Conservation (phyloP, 1,140 invertebrate species). For the Cyphomyrmex costatus region DNA sequence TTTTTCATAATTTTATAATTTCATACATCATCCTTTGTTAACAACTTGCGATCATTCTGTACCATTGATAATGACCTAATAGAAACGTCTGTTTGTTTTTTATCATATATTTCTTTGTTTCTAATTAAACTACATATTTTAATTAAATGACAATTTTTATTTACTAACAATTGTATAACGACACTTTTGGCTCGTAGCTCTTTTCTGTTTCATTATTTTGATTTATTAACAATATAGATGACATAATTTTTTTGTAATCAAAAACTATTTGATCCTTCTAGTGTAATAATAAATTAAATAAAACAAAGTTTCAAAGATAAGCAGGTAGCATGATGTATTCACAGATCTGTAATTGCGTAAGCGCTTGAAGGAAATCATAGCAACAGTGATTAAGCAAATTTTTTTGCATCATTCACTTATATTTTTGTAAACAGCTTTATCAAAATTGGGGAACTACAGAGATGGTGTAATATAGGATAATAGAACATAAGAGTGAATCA, state of each 20-base stretch:
- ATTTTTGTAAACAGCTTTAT: slow-evolving; percentile 24
- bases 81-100: no score
- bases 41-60: no score
- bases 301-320: neutral
- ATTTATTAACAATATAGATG: no score
- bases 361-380: neutral
- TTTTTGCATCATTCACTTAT: neutral
- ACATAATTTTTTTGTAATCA: neutral
- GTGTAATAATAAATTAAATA: neutral
- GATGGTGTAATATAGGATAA: neutral
- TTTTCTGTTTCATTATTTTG: no score
- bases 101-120: no score
- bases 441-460: neutral
- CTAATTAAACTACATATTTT: no score
- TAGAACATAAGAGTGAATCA: neutral
- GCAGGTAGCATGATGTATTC: slow-evolving; percentile 10
- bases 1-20: no score
- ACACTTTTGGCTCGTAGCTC: no score
- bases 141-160: no score
- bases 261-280: neutral
- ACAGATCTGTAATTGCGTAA: slow-evolving; percentile 18
- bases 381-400: neutral
- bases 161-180: no score
- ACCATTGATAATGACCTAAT: no score
- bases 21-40: no score